Percentiles rank a stretch among this genome's conserved stretches.
Conservation (phyloP, 2,113 vertebrate species). For the Anoplopoma fimbria region DNA sequence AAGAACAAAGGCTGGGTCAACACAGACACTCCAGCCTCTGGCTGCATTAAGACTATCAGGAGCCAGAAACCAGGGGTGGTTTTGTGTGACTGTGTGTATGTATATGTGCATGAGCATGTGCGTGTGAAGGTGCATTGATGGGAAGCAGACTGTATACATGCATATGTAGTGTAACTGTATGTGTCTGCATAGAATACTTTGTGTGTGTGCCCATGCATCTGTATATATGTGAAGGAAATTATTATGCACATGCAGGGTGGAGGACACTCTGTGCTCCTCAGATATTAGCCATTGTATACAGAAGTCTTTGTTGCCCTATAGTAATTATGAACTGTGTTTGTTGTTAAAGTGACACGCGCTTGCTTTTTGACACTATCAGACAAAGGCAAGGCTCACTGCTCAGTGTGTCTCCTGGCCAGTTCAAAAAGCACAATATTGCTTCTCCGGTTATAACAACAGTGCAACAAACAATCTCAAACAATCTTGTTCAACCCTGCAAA, state of each 20-base stretch:
- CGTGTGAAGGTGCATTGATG: neutral
- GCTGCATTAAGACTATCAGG: constrained; percentile 40
- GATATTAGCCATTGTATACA: constrained; percentile 70
- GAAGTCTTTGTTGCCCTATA: constrained; percentile 62
- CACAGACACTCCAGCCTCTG: constrained; percentile 64
- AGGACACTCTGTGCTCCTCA: constrained; percentile 53
- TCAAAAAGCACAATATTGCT: constrained; percentile 39
- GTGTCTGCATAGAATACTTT: neutral
- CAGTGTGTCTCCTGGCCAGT: constrained; percentile 16
- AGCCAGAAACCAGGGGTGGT: constrained; percentile 31
- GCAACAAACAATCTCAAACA: constrained; percentile 5
- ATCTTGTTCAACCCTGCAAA: neutral
- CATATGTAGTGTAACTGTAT: neutral
- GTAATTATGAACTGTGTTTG: constrained; percentile 68
- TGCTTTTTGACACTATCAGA: constrained; percentile 45
- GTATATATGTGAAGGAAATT: constrained; percentile 36
- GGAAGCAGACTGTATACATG: no score
- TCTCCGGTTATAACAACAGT: neutral
- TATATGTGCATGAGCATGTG: constrained; percentile 23
- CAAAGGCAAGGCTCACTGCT: constrained; percentile 27
- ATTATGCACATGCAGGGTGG: constrained; percentile 45
- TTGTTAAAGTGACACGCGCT: constrained; percentile 52
- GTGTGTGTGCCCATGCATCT: constrained; percentile 22
- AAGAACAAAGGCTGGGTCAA: constrained; percentile 76
- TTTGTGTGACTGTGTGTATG: constrained; percentile 16